These are phyloP conservation scores for Garra rufa DNA, from an alignment of 2,113 vertebrate genomes.

Conservation along the genomic window DNA sequence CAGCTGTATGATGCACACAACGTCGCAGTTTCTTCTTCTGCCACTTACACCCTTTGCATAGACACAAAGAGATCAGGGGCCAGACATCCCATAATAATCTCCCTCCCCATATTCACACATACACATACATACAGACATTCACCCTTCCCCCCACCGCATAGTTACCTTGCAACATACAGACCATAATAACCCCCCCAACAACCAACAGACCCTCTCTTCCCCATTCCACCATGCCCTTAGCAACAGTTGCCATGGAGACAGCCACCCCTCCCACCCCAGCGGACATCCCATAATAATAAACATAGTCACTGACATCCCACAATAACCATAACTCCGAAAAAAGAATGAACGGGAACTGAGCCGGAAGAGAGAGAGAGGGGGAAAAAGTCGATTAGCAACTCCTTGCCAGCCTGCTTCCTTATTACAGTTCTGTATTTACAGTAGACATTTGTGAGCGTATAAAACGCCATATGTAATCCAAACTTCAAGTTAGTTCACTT, in stretches of 20 bases:
- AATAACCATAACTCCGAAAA: slow-evolving; percentile 84
- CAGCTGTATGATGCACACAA: slow-evolving; percentile 72
- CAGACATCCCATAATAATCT: slow-evolving; percentile 85
- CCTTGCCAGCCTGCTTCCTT: slow-evolving; percentile 76
- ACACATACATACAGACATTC: slow-evolving; percentile 65
- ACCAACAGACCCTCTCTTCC: slow-evolving; percentile 69
- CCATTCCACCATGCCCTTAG: slow-evolving; percentile 78
- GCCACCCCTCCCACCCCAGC: slow-evolving; percentile 65
- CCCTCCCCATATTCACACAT: slow-evolving; percentile 58
- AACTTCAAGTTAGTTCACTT: slow-evolving; percentile 9
- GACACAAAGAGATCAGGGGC: slow-evolving; percentile 86
- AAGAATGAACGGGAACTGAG: slow-evolving; percentile 59
- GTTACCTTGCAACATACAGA: slow-evolving; percentile 84
- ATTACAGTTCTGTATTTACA: slow-evolving; percentile 72
- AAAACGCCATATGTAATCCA: not conserved
- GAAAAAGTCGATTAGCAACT: slow-evolving; percentile 75
- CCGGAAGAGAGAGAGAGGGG: slow-evolving; percentile 51
- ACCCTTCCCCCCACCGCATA: slow-evolving; percentile 82
- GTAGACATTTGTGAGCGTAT: not conserved
- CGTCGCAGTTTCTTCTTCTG: slow-evolving; percentile 76
- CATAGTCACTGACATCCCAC: slow-evolving; percentile 79
- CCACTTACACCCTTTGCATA: slow-evolving; percentile 76
- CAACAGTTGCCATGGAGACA: slow-evolving; percentile 78
- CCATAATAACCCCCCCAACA: slow-evolving; percentile 79
- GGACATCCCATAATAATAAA: slow-evolving; percentile 81